These are phyloP conservation scores for Muntiacus muntjak DNA, from an alignment of 2,113 vertebrate genomes.

Conservation along the genomic window DNA sequence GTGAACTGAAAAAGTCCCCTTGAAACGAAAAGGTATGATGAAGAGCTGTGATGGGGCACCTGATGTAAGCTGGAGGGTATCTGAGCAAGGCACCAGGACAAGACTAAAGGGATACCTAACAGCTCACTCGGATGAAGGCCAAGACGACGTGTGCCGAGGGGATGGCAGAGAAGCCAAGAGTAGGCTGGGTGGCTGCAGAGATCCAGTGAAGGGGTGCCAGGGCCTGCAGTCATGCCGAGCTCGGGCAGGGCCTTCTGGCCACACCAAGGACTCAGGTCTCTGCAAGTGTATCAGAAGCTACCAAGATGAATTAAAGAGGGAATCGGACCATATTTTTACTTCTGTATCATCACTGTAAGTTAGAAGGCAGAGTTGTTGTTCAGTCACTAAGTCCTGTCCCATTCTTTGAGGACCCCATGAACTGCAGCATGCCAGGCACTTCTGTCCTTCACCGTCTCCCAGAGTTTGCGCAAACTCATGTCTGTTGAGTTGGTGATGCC, in stretches of 20 bases:
- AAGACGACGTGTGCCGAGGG: neutral
- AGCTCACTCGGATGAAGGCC: no score
- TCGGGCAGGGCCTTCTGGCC: rapidly evolving
- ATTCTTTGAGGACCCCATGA: neutral
- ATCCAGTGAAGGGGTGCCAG: rapidly evolving
- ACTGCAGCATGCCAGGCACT: neutral
- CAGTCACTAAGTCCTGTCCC: neutral
- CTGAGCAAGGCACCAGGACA: neutral
- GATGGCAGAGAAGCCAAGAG: neutral
- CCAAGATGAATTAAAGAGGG: neutral
- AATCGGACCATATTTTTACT: neutral
- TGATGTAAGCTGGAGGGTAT: neutral
- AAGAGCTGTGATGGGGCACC: neutral
- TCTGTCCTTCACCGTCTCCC: neutral
- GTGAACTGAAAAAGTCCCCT: neutral
- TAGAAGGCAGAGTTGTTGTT: neutral
- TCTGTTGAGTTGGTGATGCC: neutral
- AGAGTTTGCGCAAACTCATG: neutral
- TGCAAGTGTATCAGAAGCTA: neutral
- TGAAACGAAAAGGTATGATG: neutral
- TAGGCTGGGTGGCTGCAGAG: no score
- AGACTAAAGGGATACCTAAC: no score
- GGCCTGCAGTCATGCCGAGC: neutral
- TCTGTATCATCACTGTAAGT: neutral
- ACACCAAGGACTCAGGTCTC: neutral